Base-by-base conservation (phyloP, 1,140 invertebrate species). In the Oryzaephilus surinamensis region DNA sequence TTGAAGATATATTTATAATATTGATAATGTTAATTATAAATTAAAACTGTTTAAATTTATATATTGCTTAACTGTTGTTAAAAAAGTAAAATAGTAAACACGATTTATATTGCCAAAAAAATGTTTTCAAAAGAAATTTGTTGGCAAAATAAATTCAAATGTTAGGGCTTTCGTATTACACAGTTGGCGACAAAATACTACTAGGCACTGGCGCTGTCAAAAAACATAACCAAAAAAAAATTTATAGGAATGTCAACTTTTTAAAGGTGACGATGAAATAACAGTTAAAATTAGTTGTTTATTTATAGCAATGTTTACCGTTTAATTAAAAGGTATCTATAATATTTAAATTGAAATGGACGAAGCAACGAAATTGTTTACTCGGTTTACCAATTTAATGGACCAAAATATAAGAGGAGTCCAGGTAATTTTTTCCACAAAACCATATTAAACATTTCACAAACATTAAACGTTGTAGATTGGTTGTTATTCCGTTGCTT, bases 401-500 rank as follows among this genome's bases (percentile, higher is more conserved):
- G 60, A 70, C 27, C 54, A 51, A 31, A 58, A 71, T 46, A 61
- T 50, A 14, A 54, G 58, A 46, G 65, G 54, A 8, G 55, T 61
- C n/a, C 57, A 63, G 51, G 66, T 70, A 55, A 24, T 27, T 46
- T 12, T 30, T 21, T 41, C 14, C 6, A 27, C 7, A 26, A 38
- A 41, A 41, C 5, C 26, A 29, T 41, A 21, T 35, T 26, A 34
- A 32, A 36, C 36, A 30, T 38, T 24, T 28, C 18, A 38, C 26
- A 32, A 15, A 38, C 31, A 15, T 28, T 50, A 34, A 23, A 41
- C 38, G 21, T 62, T 62, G 29, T 39, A 71, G 65, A 46, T 70
- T 33, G 41, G 69, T 11, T 66, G 64, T 24, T 72, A 72, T 55
- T 70, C 69, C 10, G 54, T 72, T 21, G 62, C 69, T 28, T 52